Evolutionary conservation across 2,113 vertebrate genomes (phyloP).

Genomic region (Chloropsis cyanopogon): DNA sequence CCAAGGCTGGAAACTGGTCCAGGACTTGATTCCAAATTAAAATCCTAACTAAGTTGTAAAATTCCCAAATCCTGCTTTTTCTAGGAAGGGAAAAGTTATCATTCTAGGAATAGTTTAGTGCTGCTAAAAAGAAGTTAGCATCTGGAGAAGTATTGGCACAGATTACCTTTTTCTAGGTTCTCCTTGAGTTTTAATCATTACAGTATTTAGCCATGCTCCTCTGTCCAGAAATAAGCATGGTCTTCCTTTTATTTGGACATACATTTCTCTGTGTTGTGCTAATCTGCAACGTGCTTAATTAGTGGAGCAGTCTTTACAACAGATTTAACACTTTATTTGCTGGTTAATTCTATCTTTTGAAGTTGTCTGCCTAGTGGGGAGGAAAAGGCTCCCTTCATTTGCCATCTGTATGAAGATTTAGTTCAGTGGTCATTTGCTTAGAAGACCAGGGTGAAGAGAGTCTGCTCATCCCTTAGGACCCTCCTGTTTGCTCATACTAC

Average conservation of each 20-base stretch:
- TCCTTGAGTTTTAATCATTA: background rate
- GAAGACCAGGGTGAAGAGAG: background rate
- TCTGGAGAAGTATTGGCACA: background rate
- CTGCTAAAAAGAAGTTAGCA: background rate
- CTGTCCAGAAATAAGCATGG: background rate
- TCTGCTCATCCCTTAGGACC: slow-evolving; percentile 11
- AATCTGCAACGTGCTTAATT: background rate
- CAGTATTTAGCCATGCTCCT: background rate
- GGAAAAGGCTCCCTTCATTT: background rate
- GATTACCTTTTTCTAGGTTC: background rate
- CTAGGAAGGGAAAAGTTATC: background rate
- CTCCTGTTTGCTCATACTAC: background rate
- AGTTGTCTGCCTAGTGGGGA: background rate
- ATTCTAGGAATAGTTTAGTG: background rate
- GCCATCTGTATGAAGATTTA: background rate
- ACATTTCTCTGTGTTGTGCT: background rate
- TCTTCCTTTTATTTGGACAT: background rate
- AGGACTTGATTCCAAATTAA: background rate
- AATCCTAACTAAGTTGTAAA: background rate
- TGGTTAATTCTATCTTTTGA: background rate
- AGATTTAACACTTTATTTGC: background rate
- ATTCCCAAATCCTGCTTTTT: background rate
- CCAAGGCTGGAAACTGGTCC: background rate
- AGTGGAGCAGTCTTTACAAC: background rate
- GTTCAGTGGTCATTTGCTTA: background rate